Base-by-base conservation (phyloP, 53 echinoderm and acorn worm genomes). In the Temnopleurus reevesii region DNA sequence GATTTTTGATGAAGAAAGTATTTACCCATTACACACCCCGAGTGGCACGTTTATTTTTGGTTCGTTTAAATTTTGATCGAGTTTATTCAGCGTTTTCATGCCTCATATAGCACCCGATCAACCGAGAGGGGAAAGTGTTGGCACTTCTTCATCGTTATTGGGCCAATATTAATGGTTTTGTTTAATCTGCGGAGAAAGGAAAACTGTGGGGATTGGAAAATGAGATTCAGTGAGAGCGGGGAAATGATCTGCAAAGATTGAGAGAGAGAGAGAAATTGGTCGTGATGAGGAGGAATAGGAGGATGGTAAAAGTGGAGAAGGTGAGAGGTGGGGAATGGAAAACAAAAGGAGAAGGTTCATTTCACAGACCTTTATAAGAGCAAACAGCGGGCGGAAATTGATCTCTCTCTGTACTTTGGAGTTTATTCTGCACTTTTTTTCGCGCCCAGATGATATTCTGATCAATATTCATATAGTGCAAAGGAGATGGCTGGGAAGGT, bases 391-490 rank as follows among this genome's bases (percentile, higher is more conserved):
- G 71, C 19, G 71, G 71, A 71, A 71, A 71, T 71, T 71, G 41
- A 38, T 38, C 71, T 38, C 36, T 19, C 71, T 38, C 36, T 71
- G 71, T 71, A 71, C 71, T 71, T 71, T 71, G 71, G 71, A 41
- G 28, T 21, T 38, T 71, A 71, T 71, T 71, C 71, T 71, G 64
- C 33, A 64, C 33, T 31, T 64, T 64, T 33, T 33, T 17, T 71
- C 6, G 30, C 49, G 23, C 71, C 36, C 41, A 36, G 24, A 25
- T 23, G 21, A 71, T n/a, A n/a, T 24, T 56, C n/a, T 71, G 71
- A 71, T 71, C 71, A 71, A 71, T 71, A 71, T 71, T 56, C 1
- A 71, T 21, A 41, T 43, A 21, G 71, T 71, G 71, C 71, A 71
- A 71, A 71, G n/a, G n/a, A n/a, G n/a, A n/a, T 23, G 41, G 4